These are phyloP conservation scores for Drosophila mercatorum DNA, from an alignment of 2,888 invertebrate genomes.

Conservation along the genomic window DNA sequence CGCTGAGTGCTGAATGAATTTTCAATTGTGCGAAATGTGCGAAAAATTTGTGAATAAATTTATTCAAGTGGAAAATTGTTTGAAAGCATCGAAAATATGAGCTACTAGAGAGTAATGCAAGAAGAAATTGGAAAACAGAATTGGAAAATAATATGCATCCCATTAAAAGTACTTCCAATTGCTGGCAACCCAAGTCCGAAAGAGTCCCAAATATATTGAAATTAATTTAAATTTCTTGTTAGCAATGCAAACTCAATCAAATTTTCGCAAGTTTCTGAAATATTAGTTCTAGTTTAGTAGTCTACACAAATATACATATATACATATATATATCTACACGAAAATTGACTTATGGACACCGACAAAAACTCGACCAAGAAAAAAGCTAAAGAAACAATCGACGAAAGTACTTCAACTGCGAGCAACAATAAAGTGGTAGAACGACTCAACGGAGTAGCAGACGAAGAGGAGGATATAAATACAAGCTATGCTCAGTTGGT, in stretches of 20 bases:
- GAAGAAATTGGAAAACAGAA: not conserved
- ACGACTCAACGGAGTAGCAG: not conserved
- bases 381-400: not conserved
- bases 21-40: conserved; percentile 28
- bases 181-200: not conserved
- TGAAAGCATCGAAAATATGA: not conserved
- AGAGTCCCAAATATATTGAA: not conserved
- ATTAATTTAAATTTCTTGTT: not conserved
- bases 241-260: conserved; percentile 12
- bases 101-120: not conserved
- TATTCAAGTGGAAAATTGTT: not conserved
- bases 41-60: conserved; percentile 3
- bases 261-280: not conserved
- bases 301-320: not conserved
- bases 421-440: not conserved
- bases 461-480: not conserved
- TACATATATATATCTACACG: not conserved
- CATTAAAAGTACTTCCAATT: not conserved
- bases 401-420: not conserved
- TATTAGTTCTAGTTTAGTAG: not conserved
- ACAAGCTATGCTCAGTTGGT: not conserved
- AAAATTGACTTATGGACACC: conserved; percentile 4
- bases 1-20: conserved; percentile 26
- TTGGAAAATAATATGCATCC: too few relatives aligned
- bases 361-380: not conserved